Base-by-base conservation (phyloP, 2,797 vertebrate genomes). In the Euphonia xanthogaster region DNA sequence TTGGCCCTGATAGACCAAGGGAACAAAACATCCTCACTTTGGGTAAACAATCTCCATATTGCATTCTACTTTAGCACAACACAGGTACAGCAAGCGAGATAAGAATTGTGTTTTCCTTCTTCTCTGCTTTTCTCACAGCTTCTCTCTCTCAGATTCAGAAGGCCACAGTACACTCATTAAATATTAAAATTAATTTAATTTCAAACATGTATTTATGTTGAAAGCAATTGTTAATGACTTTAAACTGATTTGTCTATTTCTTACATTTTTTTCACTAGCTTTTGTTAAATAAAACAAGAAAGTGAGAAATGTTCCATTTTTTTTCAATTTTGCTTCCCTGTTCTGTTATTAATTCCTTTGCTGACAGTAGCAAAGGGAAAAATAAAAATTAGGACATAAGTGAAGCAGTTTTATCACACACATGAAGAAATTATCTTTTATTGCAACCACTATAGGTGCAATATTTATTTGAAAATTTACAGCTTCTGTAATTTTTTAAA, bases 391-490 rank as follows among this genome's bases (percentile, higher is more conserved):
- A 55, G 6, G 44, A 8, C 21, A 14, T 18, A 30, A 54, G 10
- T 30, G 13, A 4, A 62, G 16, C 3, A 25, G 21, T 72, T 88
- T 67, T 42, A 44, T 45, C 2, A 0, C 18, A 1, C 6, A 2
- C 3, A 1, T 51, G 28, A 85, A 75, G 14, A 90, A 82, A 67
- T 25, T 1, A 28, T 23, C 1, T 44, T 54, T 90, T 67, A 35
- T 55, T 85, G 31, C 9, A 21, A 50, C 6, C 5, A 18, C 21
- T 61, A 25, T 11, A 2, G 1, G 48, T 30, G 4, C 12, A 66
- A 50, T 18, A 12, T n/a, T 60, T 60, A 35, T 73, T 86, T 94
- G 23, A 83, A 76, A 51, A n/a, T 51, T 72, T 42, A 39, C 10
- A 5, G 8, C 5, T 70, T 54, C 30, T 47, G 2, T 25, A 7